A percentile compares a stretch with the other conserved stretches of the same genome.
These are phyloP conservation scores for Periplaneta americana DNA, from an alignment of 1,140 invertebrate genomes.

Conservation along the genomic window DNA sequence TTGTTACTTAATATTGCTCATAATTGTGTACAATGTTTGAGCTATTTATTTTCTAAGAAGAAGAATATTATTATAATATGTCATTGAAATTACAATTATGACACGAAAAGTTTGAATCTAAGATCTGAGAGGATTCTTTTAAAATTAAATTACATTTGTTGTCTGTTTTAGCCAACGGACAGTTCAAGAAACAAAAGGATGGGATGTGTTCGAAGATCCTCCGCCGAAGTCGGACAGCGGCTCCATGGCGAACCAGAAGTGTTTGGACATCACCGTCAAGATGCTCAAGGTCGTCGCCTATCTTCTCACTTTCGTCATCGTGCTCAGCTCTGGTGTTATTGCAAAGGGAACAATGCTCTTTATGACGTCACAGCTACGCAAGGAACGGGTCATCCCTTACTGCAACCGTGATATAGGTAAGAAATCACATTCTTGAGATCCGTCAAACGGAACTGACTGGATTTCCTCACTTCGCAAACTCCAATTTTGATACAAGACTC, in stretches of 20 bases:
- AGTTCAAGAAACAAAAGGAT: constrained; percentile 85
- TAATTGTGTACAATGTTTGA: no score
- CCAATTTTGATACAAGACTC: no score
- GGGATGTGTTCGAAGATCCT: constrained; percentile 90
- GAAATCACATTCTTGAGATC: constrained; percentile 21
- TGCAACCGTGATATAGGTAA: constrained; percentile 80
- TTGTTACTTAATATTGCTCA: no score
- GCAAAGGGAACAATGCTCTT: constrained; percentile 83
- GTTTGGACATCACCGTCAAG: constrained; percentile 78
- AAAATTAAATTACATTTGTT: no score
- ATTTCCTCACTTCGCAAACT: no score
- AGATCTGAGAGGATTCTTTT: no score
- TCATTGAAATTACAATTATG: no score
- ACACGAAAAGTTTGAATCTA: no score
- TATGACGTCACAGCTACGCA: constrained; percentile 83
- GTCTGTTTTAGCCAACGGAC: constrained; percentile 65
- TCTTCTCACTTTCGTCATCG: constrained; percentile 76
- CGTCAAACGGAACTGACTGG: no score
- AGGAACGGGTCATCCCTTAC: constrained; percentile 65
- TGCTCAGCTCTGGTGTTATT: constrained; percentile 73
- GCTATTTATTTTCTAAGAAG: no score
- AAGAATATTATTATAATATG: no score
- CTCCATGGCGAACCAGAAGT: constrained; percentile 81
- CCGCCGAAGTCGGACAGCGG: constrained; percentile 82
- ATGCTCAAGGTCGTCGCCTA: constrained; percentile 82